Evolutionary conservation across 35 echinoderm and acorn worm genomes (phyloP), one percentile per base, ranked within the genome.

Genomic region (Strongylocentrotus purpuratus): DNA sequence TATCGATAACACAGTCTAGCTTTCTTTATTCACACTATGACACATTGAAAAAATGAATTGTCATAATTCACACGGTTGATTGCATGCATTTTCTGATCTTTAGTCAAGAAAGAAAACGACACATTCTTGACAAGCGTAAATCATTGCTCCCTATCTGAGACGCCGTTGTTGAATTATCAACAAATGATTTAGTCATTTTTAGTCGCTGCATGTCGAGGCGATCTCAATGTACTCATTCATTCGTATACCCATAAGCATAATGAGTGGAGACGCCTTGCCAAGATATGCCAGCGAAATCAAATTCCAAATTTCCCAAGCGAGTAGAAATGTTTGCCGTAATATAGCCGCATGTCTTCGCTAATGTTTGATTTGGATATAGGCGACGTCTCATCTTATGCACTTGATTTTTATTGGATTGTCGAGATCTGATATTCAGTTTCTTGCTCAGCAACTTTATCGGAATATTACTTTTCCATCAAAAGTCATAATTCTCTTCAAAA

Each of bases 121-220:
- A n/a, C 65, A 78, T 78, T 78, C 65, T 7, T 18, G 65, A 78
- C 20, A 28, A 28, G 35, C 28, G 28, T 78, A 78, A 78, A 78
- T 78, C 65, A 78, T n/a, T 78, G 22, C 65, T 78, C 28, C 65
- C 20, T 28, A 18, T 22, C 65, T 78, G 7, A 28, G 65, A 78
- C 65, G 65, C 65, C 65, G 65, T 78, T 78, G 65, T 78, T 28
- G 65, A 78, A 78, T 78, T n/a, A 78, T 7, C 65, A 28, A 8
- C 65, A 78, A 78, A 78, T 78, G 65, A 78, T 78, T 78, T 78
- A 78, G 65, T 78, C 65, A 78, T 78, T 78, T 78, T 78, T 78
- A 22, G 22, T 78, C 65, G 65, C 22, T 78, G 22, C 65, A 7
- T 78, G 65, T 78, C 52, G 65, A 78, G 65, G 65, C 65, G 65